Conservation (phyloP, 2,888 invertebrate species). For the Drosophila aldrichi region DNA sequence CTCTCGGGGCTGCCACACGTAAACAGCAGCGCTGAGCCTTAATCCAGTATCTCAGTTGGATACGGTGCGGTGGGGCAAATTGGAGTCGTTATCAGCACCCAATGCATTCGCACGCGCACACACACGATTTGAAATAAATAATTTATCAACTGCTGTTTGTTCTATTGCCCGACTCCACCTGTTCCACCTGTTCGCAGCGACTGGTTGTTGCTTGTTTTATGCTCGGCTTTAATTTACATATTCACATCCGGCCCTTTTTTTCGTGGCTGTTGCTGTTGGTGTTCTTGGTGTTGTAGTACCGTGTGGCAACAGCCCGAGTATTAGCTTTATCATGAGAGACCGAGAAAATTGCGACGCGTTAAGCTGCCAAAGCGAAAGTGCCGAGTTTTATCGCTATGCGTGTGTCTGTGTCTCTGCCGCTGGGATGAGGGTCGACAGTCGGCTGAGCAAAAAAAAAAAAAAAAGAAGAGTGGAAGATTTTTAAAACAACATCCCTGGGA, state of each 20-base stretch:
- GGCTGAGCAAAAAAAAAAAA: constrained; percentile 23
- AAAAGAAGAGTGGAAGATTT: constrained; percentile 29
- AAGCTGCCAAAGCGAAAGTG: constrained; percentile 52
- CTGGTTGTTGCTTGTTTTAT: constrained; percentile 39
- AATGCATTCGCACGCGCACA: constrained; percentile 19
- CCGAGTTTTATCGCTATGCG: constrained; percentile 41
- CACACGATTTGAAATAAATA: constrained; percentile 64
- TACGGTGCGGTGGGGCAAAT: constrained; percentile 22
- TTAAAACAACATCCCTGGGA: constrained; percentile 42
- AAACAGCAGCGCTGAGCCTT: constrained; percentile 4
- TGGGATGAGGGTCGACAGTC: not conserved
- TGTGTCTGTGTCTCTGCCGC: constrained; percentile 1
- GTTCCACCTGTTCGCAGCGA: constrained; percentile 49
- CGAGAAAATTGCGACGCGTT: constrained; percentile 43
- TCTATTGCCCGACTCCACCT: constrained; percentile 13
- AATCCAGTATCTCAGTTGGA: constrained; percentile 6
- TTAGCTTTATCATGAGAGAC: constrained; percentile 33
- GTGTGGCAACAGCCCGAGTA: constrained; percentile 26
- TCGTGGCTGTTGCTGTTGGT: not conserved
- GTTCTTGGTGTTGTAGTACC: constrained; percentile 1
- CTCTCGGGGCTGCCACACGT: not conserved
- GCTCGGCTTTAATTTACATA: constrained; percentile 73
- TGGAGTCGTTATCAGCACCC: constrained; percentile 42
- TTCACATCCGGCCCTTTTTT: constrained; percentile 44
- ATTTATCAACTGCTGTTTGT: constrained; percentile 63